phyloP scores from a whole-genome alignment of 2,888 invertebrate genomes.

The Agrochola macilenta region DNA sequence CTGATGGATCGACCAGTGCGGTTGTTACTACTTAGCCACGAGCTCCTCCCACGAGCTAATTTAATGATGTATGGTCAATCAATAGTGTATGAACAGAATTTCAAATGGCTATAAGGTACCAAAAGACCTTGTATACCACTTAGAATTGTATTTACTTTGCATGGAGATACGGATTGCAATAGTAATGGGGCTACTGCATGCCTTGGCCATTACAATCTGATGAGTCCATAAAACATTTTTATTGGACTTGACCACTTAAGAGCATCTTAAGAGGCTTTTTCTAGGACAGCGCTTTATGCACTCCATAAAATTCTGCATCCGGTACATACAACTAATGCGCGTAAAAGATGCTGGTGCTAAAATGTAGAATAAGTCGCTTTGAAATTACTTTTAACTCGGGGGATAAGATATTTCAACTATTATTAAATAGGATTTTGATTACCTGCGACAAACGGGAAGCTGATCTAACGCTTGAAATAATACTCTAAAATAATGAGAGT shows the following conservation, averaged over 20 bases:
- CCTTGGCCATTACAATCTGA: slow-evolving; percentile 14
- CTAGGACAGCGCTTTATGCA: slow-evolving; percentile 21
- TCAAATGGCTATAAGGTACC: slow-evolving; percentile 21
- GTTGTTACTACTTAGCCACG: too few relatives aligned
- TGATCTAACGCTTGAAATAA: background rate
- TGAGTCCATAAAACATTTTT: slow-evolving; percentile 37
- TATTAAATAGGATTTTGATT: background rate
- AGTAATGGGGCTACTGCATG: slow-evolving; percentile 19
- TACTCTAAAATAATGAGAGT: background rate
- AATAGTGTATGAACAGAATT: slow-evolving; percentile 40
- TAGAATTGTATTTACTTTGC: slow-evolving; percentile 37
- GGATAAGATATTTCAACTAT: background rate
- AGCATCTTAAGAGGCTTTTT: slow-evolving; percentile 21
- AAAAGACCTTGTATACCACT: slow-evolving; percentile 50
- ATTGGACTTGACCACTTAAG: slow-evolving; percentile 17
- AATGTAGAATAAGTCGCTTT: background rate
- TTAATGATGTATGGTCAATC: slow-evolving; percentile 47
- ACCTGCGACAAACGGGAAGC: background rate
- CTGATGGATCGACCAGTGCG: too few relatives aligned
- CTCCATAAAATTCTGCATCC: slow-evolving; percentile 31
- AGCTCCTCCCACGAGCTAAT: too few relatives aligned
- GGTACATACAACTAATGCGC: background rate
- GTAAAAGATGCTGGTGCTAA: background rate
- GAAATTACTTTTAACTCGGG: background rate
- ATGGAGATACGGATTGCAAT: slow-evolving; percentile 36